phyloP scores from a whole-genome alignment of 30 jellyfish, hydroid and myxozoan species.

The Rhopilema esculentum region DNA sequence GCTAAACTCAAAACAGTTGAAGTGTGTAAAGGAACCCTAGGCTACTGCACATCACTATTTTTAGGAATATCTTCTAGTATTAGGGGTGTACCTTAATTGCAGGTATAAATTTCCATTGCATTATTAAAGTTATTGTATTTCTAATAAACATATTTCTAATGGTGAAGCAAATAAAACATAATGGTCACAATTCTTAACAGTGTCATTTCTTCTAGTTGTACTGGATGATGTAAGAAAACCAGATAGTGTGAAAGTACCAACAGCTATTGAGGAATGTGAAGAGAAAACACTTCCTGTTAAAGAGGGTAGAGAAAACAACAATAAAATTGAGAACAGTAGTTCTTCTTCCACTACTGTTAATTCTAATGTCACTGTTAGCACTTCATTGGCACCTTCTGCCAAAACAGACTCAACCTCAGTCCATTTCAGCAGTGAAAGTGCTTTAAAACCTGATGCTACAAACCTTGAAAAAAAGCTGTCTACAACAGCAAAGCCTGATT shows the following conservation, averaged over 20 bases:
- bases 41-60: too few relatives aligned
- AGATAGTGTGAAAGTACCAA: neutral
- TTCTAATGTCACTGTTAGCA: neutral
- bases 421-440: neutral
- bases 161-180: too few relatives aligned
- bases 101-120: too few relatives aligned
- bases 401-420: neutral
- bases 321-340: neutral
- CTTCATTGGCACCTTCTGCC: neutral
- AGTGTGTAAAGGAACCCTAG: too few relatives aligned
- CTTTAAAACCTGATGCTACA: neutral
- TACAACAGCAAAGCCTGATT: constrained; percentile 10
- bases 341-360: neutral
- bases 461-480: neutral
- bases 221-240: neutral
- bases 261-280: neutral
- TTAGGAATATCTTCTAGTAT: too few relatives aligned
- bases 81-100: too few relatives aligned
- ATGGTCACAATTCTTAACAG: too few relatives aligned
- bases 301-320: neutral
- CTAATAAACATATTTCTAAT: too few relatives aligned
- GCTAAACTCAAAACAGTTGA: too few relatives aligned
- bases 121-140: too few relatives aligned
- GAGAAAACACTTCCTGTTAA: neutral
- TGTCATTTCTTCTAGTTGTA: too few relatives aligned